phyloP scores from a whole-genome alignment of 2,113 vertebrate species.

The Sprattus sprattus region DNA sequence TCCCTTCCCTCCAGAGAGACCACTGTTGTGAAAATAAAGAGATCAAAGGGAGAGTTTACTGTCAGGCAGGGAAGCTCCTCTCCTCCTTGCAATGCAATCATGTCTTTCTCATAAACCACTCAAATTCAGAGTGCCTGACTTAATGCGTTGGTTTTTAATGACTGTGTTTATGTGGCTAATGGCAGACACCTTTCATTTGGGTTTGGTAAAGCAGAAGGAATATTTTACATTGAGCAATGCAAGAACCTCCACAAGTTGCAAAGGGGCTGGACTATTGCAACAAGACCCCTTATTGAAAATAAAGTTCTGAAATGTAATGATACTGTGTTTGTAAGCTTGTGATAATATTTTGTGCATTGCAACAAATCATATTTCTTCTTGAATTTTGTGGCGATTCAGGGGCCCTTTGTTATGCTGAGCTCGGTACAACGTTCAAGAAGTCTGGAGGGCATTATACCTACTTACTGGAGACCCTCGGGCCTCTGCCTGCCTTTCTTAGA shows the following conservation, averaged over 20 bases:
- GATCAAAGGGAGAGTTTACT: background rate
- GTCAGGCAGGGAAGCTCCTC: background rate
- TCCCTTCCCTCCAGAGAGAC: background rate
- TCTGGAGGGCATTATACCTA: slow-evolving; percentile 87
- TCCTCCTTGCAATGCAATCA: background rate
- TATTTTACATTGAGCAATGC: background rate
- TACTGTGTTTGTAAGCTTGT: background rate
- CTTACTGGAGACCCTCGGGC: slow-evolving; percentile 81
- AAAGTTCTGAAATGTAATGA: background rate
- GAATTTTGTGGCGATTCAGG: slow-evolving; percentile 59
- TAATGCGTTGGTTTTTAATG: background rate
- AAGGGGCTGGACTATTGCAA: background rate
- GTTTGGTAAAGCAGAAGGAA: background rate
- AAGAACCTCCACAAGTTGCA: background rate
- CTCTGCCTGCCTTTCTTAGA: slow-evolving; percentile 80
- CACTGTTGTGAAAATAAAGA: slow-evolving; percentile 4
- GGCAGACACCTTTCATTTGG: background rate
- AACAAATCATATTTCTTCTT: background rate
- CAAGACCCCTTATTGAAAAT: background rate
- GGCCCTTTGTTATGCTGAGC: slow-evolving; percentile 84
- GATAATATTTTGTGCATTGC: background rate
- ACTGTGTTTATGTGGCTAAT: background rate
- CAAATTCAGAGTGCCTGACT: background rate
- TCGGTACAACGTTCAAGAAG: slow-evolving; percentile 84
- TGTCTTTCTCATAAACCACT: background rate